phyloP scores from a whole-genome alignment of 1,140 invertebrate genomes.

The Drosophila littoralis region DNA sequence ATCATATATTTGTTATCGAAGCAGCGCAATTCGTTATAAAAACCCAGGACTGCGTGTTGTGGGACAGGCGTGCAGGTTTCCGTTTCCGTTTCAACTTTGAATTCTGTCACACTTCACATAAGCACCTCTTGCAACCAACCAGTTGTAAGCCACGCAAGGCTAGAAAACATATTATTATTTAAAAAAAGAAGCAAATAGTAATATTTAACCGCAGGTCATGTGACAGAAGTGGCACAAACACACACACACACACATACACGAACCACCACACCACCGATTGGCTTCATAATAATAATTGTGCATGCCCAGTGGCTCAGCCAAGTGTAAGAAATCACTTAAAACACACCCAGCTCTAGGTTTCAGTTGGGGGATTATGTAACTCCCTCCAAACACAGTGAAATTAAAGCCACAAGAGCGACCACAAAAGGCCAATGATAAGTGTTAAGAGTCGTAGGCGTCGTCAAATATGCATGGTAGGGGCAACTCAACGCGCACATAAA shows the following conservation, averaged over 20 bases:
- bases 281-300: slow-evolving; percentile 62
- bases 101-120: slow-evolving; percentile 78
- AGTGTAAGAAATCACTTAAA: slow-evolving; percentile 78
- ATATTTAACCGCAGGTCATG: slow-evolving; percentile 61
- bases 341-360: slow-evolving; percentile 31
- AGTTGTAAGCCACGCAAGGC: slow-evolving; percentile 66
- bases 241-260: slow-evolving; percentile 34
- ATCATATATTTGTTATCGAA: slow-evolving; percentile 17
- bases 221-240: slow-evolving; percentile 73
- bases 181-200: slow-evolving; percentile 25
- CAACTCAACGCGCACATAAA: slow-evolving; percentile 78
- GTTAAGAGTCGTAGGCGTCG: slow-evolving; percentile 55
- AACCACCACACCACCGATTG: slow-evolving; percentile 15
- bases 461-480: slow-evolving; percentile 9
- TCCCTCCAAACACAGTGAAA: slow-evolving; percentile 30
- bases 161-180: slow-evolving; percentile 62
- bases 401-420: slow-evolving; percentile 55
- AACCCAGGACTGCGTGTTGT: slow-evolving; percentile 51
- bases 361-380: slow-evolving; percentile 22
- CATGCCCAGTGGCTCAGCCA: slow-evolving; percentile 58
- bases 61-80: slow-evolving; percentile 55
- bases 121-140: slow-evolving; percentile 38
- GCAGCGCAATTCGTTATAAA: slow-evolving; percentile 20
- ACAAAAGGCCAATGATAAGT: slow-evolving; percentile 71
- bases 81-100: slow-evolving; percentile 75